These are phyloP conservation scores for Dryobates pubescens DNA, from an alignment of 2,797 vertebrate species.

Conservation along the genomic window DNA sequence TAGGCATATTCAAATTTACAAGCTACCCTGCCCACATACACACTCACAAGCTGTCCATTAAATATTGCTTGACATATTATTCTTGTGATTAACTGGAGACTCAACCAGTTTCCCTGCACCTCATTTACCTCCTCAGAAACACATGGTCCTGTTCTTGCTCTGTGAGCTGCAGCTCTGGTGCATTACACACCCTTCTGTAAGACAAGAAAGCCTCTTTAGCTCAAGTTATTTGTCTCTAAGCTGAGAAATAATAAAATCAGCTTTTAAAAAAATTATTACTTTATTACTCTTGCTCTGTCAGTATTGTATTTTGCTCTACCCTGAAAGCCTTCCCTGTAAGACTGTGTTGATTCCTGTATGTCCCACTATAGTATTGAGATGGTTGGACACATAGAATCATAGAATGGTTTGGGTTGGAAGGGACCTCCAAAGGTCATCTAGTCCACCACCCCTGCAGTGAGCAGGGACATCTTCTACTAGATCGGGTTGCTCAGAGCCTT, in stretches of 20 bases:
- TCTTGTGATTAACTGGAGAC: not conserved
- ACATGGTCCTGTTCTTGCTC: not conserved
- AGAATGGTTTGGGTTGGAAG: too few species aligned
- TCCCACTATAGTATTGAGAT: not conserved
- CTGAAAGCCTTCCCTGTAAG: not conserved
- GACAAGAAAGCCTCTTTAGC: not conserved
- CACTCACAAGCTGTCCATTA: not conserved
- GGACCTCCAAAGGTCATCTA: too few species aligned
- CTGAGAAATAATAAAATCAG: not conserved
- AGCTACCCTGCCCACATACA: not conserved
- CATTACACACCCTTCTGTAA: not conserved
- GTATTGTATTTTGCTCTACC: not conserved
- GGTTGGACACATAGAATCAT: not conserved
- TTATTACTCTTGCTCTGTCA: not conserved
- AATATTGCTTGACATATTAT: not conserved
- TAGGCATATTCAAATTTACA: slow-evolving; percentile 25
- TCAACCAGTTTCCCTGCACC: not conserved
- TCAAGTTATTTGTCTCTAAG: not conserved
- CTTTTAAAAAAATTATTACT: not conserved
- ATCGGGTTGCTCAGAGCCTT: too few species aligned
- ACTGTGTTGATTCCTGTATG: not conserved
- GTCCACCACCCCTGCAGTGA: too few species aligned
- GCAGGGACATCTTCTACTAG: too few species aligned
- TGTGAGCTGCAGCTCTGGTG: not conserved
- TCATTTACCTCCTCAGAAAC: not conserved